Conservation (phyloP, 2,113 vertebrate genomes). For the Spea multiplicata region DNA sequence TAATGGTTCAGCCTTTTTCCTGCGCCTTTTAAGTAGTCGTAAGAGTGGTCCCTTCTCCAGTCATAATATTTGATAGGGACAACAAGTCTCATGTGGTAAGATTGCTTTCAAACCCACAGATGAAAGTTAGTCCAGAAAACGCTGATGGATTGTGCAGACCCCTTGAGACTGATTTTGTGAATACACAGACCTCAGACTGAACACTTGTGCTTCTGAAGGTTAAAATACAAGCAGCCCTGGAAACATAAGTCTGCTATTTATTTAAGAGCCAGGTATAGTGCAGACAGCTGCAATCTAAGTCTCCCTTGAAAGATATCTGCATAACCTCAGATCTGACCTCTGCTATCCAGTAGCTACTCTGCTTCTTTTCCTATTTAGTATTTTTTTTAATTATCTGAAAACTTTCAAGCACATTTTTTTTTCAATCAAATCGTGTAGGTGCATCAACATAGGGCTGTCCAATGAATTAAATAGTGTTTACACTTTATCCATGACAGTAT, state of each 20-base stretch:
- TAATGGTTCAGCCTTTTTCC: constrained; percentile 23
- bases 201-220: constrained; percentile 51
- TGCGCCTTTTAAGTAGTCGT: constrained; percentile 9
- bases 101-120: constrained; percentile 26
- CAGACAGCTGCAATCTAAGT: constrained; percentile 52
- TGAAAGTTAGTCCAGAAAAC: constrained; percentile 38
- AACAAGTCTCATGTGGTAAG: constrained; percentile 29
- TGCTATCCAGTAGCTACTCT: background rate
- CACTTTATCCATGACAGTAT: background rate
- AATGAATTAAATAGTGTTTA: constrained; percentile 24
- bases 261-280: constrained; percentile 51
- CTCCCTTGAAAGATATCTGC: constrained; percentile 26
- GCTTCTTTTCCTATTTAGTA: background rate
- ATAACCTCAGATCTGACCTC: constrained; percentile 50
- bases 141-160: constrained; percentile 34
- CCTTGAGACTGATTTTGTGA: constrained; percentile 46
- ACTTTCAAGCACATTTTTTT: background rate
- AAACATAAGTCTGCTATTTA: constrained; percentile 56
- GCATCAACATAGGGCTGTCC: background rate
- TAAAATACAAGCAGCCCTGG: constrained; percentile 54
- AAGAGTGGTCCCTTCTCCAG: constrained; percentile 26
- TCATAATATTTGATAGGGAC: constrained; percentile 33
- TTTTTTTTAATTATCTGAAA: background rate
- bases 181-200: constrained; percentile 3
- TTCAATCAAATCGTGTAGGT: constrained; percentile 35